phyloP scores from a whole-genome alignment of 2,797 vertebrate genomes.

The Vespertilio murinus region DNA sequence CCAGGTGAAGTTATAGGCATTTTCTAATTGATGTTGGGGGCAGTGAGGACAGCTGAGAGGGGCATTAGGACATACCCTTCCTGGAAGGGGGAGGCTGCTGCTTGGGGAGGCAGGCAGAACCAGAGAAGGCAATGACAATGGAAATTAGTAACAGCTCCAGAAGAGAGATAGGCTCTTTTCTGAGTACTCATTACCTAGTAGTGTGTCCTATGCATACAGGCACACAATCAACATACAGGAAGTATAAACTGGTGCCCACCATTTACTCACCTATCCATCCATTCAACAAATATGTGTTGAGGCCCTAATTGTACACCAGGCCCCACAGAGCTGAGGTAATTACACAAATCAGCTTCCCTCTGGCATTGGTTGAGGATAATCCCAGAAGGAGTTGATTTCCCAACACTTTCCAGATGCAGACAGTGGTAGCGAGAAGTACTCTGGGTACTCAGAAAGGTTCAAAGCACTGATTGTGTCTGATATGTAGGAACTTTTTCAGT shows the following conservation, averaged over 20 bases:
- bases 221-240: neutral
- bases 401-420: neutral
- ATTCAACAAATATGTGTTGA: neutral
- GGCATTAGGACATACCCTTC: neutral
- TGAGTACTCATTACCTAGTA: neutral
- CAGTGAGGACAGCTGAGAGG: conserved; percentile 2
- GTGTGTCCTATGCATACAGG: neutral
- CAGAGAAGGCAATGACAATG: neutral
- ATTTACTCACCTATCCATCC: neutral
- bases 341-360: neutral
- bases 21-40: conserved; percentile 56
- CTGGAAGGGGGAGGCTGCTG: neutral
- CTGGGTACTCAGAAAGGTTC: neutral
- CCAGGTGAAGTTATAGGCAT: conserved; percentile 62
- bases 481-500: neutral
- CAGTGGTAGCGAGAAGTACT: neutral
- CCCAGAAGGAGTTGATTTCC: neutral
- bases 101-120: neutral
- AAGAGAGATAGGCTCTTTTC: neutral
- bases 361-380: neutral
- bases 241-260: neutral
- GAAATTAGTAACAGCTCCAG: neutral
- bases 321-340: neutral
- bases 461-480: neutral
- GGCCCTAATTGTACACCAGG: neutral